Evolutionary conservation across 1,140 invertebrate genomes (phyloP), one percentile per base, ranked within the genome.

Genomic region (Schlechtendalia chinensis): DNA sequence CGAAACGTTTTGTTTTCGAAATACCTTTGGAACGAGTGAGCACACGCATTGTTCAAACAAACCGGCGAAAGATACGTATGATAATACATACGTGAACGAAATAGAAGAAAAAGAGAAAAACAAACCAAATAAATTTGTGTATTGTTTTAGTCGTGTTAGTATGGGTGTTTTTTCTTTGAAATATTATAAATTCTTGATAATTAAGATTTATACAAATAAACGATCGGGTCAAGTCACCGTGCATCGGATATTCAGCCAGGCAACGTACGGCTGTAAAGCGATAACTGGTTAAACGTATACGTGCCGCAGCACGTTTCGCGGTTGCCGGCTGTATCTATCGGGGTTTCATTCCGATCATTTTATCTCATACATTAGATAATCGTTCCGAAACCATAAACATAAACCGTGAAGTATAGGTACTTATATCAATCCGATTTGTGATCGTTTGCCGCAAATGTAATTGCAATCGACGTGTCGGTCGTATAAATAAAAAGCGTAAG

Each of bases 1-100:
- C 32, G 29, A 17, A 58, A 59, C 11, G 74, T 77, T 77, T 77
- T 59, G n/a, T 77, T 59, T 32, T n/a, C 32, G 27, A 77, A 32
- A 77, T 59, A 77, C 56, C 32, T 50, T 39, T 32, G 32, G 3
- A 8, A 39, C 32, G 32, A 17, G 19, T 77, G 56, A 58, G n/a
- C 14, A 39, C 32, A 8, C 10, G 29, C 56, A 77, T 77, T 77
- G 74, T 77, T 77, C 10, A 77, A 14, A 75, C 27, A 1, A 58
- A 75, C 72, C 12, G 32, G 50, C 1, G 71, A 39, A 39, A 39
- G 32, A 39, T 8, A 8, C n/a, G n/a, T n/a, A 8, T 39, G 8
- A 54, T 50, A 50, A 50, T 50, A 50, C 14, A 12, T 50, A 50
- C 12, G 12, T 12, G 5, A 50, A 50, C 14, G 14, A 50, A 50